phyloP scores from a whole-genome alignment of 2,113 vertebrate species.

The Ceyx margarethae region DNA sequence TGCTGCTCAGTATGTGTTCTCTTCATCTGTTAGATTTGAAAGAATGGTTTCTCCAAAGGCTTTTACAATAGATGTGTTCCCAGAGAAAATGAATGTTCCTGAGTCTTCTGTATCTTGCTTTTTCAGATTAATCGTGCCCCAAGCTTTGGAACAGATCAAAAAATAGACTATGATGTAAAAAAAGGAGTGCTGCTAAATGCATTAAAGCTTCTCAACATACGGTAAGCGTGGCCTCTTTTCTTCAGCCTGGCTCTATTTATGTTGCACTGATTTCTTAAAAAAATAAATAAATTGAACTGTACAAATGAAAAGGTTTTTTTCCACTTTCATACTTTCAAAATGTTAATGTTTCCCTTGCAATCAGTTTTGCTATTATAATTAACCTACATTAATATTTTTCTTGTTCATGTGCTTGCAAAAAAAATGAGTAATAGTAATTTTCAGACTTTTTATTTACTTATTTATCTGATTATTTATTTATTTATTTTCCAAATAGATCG shows the following conservation, averaged over 20 bases:
- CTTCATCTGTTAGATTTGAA: neutral
- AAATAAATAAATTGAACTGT: neutral
- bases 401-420: neutral
- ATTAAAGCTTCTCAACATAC: constrained; percentile 92
- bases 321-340: neutral
- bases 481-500: too few species aligned
- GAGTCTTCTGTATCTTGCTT: constrained; percentile 39
- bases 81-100: neutral
- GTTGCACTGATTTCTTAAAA: neutral
- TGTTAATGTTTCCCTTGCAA: neutral
- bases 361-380: neutral
- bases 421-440: neutral
- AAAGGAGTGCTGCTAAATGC: constrained; percentile 92
- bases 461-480: too few species aligned
- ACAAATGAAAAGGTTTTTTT: neutral
- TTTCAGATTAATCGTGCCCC: constrained; percentile 96
- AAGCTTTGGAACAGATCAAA: constrained; percentile 98
- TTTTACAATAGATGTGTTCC: neutral
- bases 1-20: neutral
- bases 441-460: neutral
- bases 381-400: neutral
- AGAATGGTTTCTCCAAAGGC: neutral
- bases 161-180: constrained; percentile 97
- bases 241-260: neutral
- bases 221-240: constrained; percentile 71